A percentile compares a stretch with the other conserved stretches of the same genome.
Evolutionary conservation across 2,113 vertebrate genomes (phyloP).

Genomic region (Todiramphus saurophagus): DNA sequence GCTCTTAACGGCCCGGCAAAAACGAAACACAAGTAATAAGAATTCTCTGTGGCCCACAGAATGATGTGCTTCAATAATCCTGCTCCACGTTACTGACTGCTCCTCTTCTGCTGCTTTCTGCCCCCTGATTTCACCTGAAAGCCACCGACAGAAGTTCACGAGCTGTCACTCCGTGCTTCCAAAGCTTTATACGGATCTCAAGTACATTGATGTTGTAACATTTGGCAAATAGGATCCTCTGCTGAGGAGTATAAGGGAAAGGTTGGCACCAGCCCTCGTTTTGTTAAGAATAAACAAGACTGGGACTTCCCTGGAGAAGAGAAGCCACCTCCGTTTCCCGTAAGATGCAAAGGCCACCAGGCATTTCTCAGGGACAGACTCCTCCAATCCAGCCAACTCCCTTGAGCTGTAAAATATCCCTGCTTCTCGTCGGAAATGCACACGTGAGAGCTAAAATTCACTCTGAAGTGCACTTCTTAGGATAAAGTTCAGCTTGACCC

Average conservation of each 20-base stretch:
- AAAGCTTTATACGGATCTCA: not conserved
- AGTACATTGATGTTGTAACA: not conserved
- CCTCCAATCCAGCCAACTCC: not conserved
- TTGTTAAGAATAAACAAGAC: not conserved
- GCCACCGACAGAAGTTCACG: not conserved
- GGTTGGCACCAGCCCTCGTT: rapidly evolving
- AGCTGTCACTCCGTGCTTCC: rapidly evolving
- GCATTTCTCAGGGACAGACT: not conserved
- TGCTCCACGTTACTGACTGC: not conserved
- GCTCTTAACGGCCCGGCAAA: not conserved
- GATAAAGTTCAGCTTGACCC: not conserved
- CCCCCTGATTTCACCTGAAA: not conserved
- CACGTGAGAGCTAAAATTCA: not conserved
- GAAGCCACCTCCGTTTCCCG: not conserved
- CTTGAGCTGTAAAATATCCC: not conserved
- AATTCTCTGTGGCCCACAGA: not conserved
- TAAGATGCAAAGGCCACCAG: rapidly evolving
- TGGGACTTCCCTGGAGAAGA: not conserved
- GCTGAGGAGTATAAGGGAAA: not conserved
- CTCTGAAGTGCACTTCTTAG: not conserved
- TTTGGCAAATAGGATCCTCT: not conserved
- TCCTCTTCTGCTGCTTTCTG: not conserved
- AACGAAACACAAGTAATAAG: not conserved
- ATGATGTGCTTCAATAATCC: no score
- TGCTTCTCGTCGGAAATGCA: not conserved